Conservation (phyloP, 2,888 invertebrate genomes). For the Alitta virens region DNA sequence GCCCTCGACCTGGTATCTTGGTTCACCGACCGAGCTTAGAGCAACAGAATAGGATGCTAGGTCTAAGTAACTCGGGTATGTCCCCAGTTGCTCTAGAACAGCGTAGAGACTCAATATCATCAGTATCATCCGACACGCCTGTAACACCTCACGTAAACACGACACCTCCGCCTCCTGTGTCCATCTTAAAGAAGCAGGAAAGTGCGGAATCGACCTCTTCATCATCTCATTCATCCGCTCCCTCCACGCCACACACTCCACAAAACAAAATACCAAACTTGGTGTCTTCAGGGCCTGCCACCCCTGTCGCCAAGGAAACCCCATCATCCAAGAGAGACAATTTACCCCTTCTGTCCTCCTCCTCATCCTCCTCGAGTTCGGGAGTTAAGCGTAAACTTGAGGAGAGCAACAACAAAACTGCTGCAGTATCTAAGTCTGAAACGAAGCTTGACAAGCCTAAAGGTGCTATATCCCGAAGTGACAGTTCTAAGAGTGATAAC, state of each 20-base stretch:
- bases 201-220: neutral
- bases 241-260: too few relatives aligned
- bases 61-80: too few relatives aligned
- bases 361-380: neutral
- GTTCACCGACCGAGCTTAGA: too few relatives aligned
- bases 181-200: conserved; percentile 27
- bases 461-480: neutral
- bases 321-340: neutral
- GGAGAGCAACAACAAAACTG: neutral
- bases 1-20: too few relatives aligned
- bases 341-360: neutral
- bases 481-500: neutral
- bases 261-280: too few relatives aligned
- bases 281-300: too few relatives aligned
- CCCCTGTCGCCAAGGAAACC: neutral
- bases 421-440: neutral
- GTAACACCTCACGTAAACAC: too few relatives aligned
- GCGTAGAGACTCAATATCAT: too few relatives aligned
- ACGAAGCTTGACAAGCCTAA: neutral
- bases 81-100: too few relatives aligned
- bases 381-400: neutral
- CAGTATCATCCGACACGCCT: too few relatives aligned
- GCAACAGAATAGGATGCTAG: too few relatives aligned
- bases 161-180: conserved; percentile 21
- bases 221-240: too few relatives aligned